Conservation (phyloP, 2,113 vertebrate species). For the Atrichornis clamosus region DNA sequence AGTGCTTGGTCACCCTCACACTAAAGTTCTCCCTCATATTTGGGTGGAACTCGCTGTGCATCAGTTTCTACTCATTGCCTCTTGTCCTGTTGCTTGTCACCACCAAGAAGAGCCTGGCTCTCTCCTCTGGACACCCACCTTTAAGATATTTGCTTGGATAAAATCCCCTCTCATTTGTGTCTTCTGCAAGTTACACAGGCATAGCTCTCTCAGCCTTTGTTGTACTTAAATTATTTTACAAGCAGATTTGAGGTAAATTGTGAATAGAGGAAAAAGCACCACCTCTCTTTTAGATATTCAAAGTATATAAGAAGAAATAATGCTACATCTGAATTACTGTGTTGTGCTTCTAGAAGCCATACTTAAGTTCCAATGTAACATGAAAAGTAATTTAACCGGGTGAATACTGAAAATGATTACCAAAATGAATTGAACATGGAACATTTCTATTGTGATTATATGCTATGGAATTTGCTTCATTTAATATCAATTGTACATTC, state of each 20-base stretch:
- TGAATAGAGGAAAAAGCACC: not conserved
- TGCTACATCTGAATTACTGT: not conserved
- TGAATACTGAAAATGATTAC: not conserved
- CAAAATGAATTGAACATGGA: not conserved
- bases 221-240: not conserved
- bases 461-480: not conserved
- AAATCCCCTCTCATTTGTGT: not conserved
- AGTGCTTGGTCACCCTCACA: not conserved
- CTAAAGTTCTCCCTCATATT: not conserved
- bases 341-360: not conserved
- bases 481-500: not conserved
- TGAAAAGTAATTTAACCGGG: not conserved
- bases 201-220: not conserved
- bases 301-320: not conserved
- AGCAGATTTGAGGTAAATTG: not conserved
- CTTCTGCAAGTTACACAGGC: not conserved
- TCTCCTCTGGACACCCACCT: not conserved
- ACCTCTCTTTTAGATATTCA: not conserved
- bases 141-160: not conserved
- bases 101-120: not conserved
- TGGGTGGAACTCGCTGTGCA: not conserved
- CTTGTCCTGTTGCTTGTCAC: not conserved
- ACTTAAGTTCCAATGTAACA: not conserved
- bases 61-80: not conserved
- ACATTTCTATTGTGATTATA: not conserved